Conservation (phyloP, 2,113 vertebrate species). For the Bufo bufo region DNA sequence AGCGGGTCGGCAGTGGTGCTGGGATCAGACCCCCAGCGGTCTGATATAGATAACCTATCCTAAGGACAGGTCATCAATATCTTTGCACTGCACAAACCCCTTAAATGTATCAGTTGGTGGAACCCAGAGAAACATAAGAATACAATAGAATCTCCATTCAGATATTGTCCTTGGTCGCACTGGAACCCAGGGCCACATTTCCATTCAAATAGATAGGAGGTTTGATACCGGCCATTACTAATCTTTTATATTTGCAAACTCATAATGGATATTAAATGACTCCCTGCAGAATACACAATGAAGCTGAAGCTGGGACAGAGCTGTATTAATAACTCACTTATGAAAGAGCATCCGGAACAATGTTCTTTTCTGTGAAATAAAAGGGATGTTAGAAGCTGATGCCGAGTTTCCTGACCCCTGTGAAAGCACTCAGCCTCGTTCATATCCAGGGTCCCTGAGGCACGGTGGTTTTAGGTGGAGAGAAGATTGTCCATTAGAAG, state of each 20-base stretch:
- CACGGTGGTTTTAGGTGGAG: neutral
- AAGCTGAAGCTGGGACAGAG: neutral
- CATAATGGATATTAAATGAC: neutral
- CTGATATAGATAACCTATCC: too few relatives aligned
- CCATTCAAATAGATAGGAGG: neutral
- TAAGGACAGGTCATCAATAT: too few relatives aligned
- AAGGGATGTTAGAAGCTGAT: neutral
- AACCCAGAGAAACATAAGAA: neutral
- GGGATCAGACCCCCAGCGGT: too few relatives aligned
- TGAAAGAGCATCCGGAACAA: neutral
- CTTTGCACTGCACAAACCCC: too few relatives aligned
- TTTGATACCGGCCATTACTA: neutral
- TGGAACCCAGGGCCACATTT: neutral
- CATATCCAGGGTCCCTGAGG: neutral
- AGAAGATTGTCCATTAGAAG: neutral
- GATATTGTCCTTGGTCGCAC: neutral
- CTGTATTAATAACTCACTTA: neutral
- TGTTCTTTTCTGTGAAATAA: neutral
- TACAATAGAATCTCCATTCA: neutral
- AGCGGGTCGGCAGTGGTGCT: too few relatives aligned
- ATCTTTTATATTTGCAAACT: neutral
- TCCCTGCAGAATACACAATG: neutral
- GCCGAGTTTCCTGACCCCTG: neutral
- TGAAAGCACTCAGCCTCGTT: neutral
- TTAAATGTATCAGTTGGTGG: too few relatives aligned